phyloP scores from a whole-genome alignment of 1,140 invertebrate genomes.

The Drosophila ironensis region DNA sequence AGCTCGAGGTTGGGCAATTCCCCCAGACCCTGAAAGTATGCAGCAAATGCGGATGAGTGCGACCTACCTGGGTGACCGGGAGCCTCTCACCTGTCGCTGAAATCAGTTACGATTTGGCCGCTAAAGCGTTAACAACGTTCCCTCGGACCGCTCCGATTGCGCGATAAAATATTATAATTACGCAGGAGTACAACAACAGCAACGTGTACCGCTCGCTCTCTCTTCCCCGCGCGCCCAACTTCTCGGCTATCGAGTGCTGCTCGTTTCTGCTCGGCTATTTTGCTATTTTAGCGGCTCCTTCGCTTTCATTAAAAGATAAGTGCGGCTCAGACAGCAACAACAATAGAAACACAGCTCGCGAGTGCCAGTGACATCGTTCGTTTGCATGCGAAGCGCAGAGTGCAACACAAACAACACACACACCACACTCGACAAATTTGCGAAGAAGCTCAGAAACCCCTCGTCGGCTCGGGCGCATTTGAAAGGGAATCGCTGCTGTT shows the following conservation, averaged over 20 bases:
- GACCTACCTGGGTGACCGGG: too few relatives aligned
- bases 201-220: not conserved
- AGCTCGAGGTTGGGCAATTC: not conserved
- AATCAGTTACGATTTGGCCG: conserved; percentile 67
- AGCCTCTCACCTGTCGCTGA: conserved; percentile 32
- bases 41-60: not conserved
- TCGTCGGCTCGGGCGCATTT: conserved; percentile 2
- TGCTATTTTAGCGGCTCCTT: conserved; percentile 17
- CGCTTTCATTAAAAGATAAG: conserved; percentile 51
- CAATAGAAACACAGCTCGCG: conserved; percentile 3
- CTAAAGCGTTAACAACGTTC: conserved; percentile 69
- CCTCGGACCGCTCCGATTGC: conserved; percentile 31
- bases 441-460: conserved; percentile 15
- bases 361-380: conserved; percentile 21
- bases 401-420: conserved; percentile 17
- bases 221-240: conserved; percentile 1
- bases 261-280: conserved; percentile 24
- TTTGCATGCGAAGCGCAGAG: conserved; percentile 44
- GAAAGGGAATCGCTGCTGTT: conserved; percentile 29
- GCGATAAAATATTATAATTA: conserved; percentile 8
- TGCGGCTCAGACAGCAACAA: conserved; percentile 23
- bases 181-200: conserved; percentile 10
- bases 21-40: conserved; percentile 35
- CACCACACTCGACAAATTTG: conserved; percentile 7
- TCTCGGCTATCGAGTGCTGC: conserved; percentile 34